Conservation (phyloP, 2,797 vertebrate species). For the Oreortyx pictus region DNA sequence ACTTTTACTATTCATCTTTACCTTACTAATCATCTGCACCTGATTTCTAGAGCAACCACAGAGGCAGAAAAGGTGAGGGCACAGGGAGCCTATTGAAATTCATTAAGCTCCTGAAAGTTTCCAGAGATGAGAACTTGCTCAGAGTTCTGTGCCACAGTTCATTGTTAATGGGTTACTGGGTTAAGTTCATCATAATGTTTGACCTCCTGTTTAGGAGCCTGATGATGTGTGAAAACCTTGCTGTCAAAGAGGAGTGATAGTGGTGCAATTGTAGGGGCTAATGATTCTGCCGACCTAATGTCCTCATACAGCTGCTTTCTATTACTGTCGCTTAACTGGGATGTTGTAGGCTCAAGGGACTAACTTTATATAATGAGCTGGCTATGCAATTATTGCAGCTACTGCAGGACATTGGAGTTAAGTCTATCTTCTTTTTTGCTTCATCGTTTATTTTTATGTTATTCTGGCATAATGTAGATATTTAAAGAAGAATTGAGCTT, state of each 20-base stretch:
- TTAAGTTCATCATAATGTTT: not conserved
- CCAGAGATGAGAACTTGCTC: not conserved
- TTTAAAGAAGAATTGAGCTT: not conserved
- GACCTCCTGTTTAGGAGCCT: conserved; percentile 37
- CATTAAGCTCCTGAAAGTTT: not conserved
- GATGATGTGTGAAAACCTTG: conserved; percentile 12
- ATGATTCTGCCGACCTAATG: conserved; percentile 61
- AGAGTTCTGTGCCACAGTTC: not conserved
- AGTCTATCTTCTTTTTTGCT: not conserved
- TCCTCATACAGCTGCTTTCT: conserved; percentile 59
- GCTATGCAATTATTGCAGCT: conserved; percentile 36
- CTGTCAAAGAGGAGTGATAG: conserved; percentile 1
- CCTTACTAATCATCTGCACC: not conserved
- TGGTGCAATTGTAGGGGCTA: conserved; percentile 47
- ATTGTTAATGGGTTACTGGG: not conserved
- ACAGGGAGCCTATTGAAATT: not conserved
- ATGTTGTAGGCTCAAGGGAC: not conserved
- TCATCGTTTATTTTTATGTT: conserved; percentile 43
- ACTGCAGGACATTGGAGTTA: conserved; percentile 15
- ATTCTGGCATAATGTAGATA: not conserved
- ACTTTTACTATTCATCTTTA: not conserved
- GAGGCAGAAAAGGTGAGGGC: not conserved
- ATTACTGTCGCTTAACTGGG: conserved; percentile 38
- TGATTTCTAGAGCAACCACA: not conserved
- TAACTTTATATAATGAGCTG: conserved; percentile 31